phyloP scores from a whole-genome alignment of 2,888 invertebrate genomes.

The Furcula furcula region DNA sequence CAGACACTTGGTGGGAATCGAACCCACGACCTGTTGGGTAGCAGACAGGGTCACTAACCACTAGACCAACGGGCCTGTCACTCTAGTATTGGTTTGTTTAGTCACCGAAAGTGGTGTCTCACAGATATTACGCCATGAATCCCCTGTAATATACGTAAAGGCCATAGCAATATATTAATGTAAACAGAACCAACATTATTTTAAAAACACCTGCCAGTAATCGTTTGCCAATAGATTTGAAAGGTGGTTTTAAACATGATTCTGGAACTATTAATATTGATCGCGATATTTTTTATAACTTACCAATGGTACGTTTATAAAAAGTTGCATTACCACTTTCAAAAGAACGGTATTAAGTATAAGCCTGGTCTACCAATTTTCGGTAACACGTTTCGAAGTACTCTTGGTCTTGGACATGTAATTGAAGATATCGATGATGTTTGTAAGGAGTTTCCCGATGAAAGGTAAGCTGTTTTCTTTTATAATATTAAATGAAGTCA shows the following conservation, averaged over 20 bases:
- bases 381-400: slow-evolving; percentile 19
- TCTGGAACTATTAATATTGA: slow-evolving; percentile 34
- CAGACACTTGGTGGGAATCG: too few relatives aligned
- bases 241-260: slow-evolving; percentile 35
- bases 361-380: slow-evolving; percentile 28
- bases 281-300: slow-evolving; percentile 25
- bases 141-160: too few relatives aligned
- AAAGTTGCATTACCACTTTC: slow-evolving; percentile 36
- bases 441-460: slow-evolving; percentile 42
- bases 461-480: slow-evolving; percentile 45
- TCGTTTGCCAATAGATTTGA: neutral
- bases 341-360: slow-evolving; percentile 40
- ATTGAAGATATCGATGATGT: slow-evolving; percentile 22
- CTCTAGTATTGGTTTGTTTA: too few relatives aligned
- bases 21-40: too few relatives aligned
- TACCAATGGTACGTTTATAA: slow-evolving; percentile 38
- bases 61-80: too few relatives aligned
- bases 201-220: too few relatives aligned
- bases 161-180: too few relatives aligned
- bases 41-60: too few relatives aligned
- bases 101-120: too few relatives aligned
- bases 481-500: too few relatives aligned
- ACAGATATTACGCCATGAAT: too few relatives aligned
- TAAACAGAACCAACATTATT: too few relatives aligned
- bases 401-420: slow-evolving; percentile 15